A percentile compares a stretch with the other conserved stretches of the same genome.
Evolutionary conservation across 2,113 vertebrate species (phyloP).

Genomic region (Choloepus hoffmanni): DNA sequence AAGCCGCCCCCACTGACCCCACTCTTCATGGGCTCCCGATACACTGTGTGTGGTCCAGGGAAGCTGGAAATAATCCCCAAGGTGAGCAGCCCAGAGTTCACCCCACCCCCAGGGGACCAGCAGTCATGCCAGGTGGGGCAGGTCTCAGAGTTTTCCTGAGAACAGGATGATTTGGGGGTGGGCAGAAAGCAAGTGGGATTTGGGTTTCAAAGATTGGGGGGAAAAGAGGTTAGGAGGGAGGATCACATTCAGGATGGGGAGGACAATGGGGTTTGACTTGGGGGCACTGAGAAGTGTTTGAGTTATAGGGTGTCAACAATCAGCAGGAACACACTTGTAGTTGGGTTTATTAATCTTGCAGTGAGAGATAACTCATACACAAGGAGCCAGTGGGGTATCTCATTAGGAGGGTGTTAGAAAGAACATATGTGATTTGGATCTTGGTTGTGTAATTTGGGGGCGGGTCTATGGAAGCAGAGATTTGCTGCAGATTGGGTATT

Average conservation of each 20-base stretch:
- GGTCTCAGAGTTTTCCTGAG: not conserved
- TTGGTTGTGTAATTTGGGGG: not conserved
- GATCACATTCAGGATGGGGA: not conserved
- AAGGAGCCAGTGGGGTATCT: not conserved
- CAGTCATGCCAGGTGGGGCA: not conserved
- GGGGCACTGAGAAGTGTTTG: not conserved
- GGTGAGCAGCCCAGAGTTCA: constrained; percentile 54
- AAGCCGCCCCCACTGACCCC: constrained; percentile 60
- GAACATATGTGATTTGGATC: not conserved
- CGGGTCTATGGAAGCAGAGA: not conserved
- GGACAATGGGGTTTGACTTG: not conserved
- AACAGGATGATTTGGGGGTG: accelerated
- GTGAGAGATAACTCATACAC: not conserved
- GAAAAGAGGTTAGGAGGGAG: not conserved
- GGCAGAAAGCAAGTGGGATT: not conserved
- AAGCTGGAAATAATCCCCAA: constrained; percentile 14
- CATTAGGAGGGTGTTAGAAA: not conserved
- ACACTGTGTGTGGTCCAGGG: not conserved
- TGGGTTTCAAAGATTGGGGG: not conserved
- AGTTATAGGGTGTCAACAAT: not conserved
- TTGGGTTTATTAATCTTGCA: not conserved
- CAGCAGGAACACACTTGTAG: not conserved
- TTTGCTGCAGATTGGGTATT: not conserved
- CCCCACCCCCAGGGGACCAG: not conserved
- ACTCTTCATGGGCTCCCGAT: constrained; percentile 67